phyloP scores from a whole-genome alignment of 2,888 invertebrate genomes.

The Geotrupes spiniger region DNA sequence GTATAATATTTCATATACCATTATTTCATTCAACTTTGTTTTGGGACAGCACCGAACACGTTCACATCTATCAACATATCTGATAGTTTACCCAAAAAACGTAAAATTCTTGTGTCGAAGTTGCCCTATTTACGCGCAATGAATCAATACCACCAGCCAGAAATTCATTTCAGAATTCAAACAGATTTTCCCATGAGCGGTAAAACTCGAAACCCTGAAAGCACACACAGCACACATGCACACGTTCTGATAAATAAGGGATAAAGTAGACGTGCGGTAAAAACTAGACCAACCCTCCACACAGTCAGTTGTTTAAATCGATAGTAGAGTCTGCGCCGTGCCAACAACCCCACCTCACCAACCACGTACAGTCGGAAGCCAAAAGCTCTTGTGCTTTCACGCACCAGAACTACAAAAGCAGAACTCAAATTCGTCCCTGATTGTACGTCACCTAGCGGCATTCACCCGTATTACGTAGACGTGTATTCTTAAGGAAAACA shows the following conservation, averaged over 20 bases:
- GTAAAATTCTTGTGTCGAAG: too few species aligned
- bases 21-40: too few species aligned
- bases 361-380: constrained; percentile 35
- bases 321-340: constrained; percentile 37
- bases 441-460: constrained; percentile 44
- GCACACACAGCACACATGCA: background rate
- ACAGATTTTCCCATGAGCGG: too few species aligned
- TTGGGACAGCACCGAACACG: too few species aligned
- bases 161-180: too few species aligned
- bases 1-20: too few species aligned
- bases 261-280: constrained; percentile 23
- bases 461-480: constrained; percentile 38
- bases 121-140: too few species aligned
- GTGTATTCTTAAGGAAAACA: constrained; percentile 32
- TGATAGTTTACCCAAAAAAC: too few species aligned
- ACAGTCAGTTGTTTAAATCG: constrained; percentile 41
- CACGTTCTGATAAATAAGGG: constrained; percentile 17
- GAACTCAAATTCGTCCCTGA: constrained; percentile 38
- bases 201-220: background rate
- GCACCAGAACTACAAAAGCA: constrained; percentile 29
- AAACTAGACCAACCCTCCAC: constrained; percentile 37
- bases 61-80: too few species aligned
- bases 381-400: constrained; percentile 30
- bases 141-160: too few species aligned
- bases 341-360: constrained; percentile 31